Evolutionary conservation across 1,140 invertebrate genomes (phyloP), one percentile per base, ranked within the genome.

Genomic region (Drosophila kurseongensis): DNA sequence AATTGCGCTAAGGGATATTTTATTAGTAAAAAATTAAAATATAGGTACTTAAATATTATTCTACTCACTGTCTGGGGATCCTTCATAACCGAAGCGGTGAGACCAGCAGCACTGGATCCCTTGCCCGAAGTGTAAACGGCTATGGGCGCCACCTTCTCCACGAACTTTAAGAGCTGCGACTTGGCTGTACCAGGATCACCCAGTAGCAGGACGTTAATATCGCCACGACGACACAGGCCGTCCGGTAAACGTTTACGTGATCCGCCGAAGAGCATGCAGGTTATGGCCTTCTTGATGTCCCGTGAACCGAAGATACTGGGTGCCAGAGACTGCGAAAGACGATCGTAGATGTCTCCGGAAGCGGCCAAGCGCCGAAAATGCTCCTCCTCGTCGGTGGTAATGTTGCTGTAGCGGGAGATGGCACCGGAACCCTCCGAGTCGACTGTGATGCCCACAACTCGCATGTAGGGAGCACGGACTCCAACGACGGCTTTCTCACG

Each of bases 151-250:
- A 98, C 98, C 90, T 96, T 96, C 93, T 99, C 98, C 2, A 99
- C 98, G 93, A 99, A 99, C 93, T 99, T 99, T 0, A 99, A 93
- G 35, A 99, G 92, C 91, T 99, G 99, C 16, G 98, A 99, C 92
- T 99, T 99, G 7, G 99, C 99, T 5, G 99, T 99, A 90, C 99
- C 99, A 29, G 99, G 99, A 94, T 99, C 99, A 61, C 99, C 99
- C 3, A 99, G 93, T 54, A 99, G 94, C 4, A 99, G 93, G 5
- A 99, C 94, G 92, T 99, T 99, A 56, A 99, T 99, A 90, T 99
- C 99, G 6, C 99, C 99, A 93, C 99, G 94, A 32, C 98, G 94
- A 3, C 96, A 98, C 45, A 99, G 93, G 8, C 98, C 98, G 93
- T 99, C 99, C 0, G 99, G 99, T 68, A 99, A 93, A 58, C 96